These are phyloP conservation scores for Andrena dorsata DNA, from an alignment of 2,888 invertebrate species.

Conservation along the genomic window DNA sequence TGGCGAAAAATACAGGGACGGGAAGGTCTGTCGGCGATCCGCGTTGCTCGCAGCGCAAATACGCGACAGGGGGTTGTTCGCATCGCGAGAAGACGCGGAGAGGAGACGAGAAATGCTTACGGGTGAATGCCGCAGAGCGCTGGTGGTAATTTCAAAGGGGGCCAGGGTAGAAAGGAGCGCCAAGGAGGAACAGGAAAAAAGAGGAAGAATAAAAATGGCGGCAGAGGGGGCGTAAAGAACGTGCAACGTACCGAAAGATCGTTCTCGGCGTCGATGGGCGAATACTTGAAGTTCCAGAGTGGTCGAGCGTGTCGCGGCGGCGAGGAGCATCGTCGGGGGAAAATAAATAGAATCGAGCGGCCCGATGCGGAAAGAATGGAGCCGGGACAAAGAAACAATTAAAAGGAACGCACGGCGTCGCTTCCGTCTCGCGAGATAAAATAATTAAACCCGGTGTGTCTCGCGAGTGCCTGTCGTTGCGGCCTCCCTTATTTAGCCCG, in stretches of 20 bases:
- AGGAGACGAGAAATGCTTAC: constrained; percentile 47
- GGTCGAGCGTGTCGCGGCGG: constrained; percentile 51
- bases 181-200: background rate
- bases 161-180: background rate
- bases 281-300: constrained; percentile 56
- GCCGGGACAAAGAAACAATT: constrained; percentile 59
- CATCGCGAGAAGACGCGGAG: constrained; percentile 15
- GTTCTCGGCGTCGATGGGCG: constrained; percentile 55
- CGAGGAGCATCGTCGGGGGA: constrained; percentile 33
- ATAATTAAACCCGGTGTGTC: constrained; percentile 48
- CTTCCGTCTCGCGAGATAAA: constrained; percentile 54
- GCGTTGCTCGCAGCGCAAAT: constrained; percentile 29
- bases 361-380: constrained; percentile 30
- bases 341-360: constrained; percentile 64
- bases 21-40: constrained; percentile 17
- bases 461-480: constrained; percentile 13
- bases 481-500: constrained; percentile 15
- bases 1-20: constrained; percentile 1
- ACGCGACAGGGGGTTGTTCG: background rate
- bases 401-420: constrained; percentile 40
- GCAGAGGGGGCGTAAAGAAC: constrained; percentile 21
- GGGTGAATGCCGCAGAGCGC: constrained; percentile 38
- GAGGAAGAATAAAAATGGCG: background rate
- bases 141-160: constrained; percentile 62
- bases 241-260: constrained; percentile 62